Evolutionary conservation across 2,113 vertebrate species (phyloP).

Genomic region (Rynchops niger): DNA sequence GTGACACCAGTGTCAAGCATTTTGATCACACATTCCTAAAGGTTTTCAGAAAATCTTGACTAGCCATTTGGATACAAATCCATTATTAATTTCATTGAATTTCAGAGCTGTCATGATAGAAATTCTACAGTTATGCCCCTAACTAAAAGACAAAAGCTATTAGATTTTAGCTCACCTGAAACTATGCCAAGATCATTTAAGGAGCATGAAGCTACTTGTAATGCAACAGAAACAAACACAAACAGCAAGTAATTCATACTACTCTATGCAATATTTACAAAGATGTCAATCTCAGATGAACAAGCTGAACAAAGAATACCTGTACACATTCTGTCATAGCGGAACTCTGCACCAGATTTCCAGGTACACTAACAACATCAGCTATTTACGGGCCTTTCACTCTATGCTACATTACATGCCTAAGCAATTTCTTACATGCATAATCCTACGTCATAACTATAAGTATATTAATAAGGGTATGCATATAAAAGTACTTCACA

Average conservation of each 20-base stretch:
- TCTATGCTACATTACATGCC: not conserved
- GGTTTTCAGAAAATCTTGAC: not conserved
- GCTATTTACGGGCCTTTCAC: not conserved
- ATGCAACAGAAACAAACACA: not conserved
- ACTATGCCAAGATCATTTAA: not conserved
- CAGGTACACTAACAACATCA: not conserved
- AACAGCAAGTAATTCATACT: not conserved
- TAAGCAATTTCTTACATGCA: not conserved
- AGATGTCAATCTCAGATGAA: not conserved
- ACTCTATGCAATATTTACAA: conserved; percentile 13
- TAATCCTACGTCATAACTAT: not conserved
- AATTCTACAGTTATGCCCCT: not conserved
- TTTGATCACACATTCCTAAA: not conserved
- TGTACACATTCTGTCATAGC: not conserved
- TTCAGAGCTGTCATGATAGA: not conserved
- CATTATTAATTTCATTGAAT: not conserved
- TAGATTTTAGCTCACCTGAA: not conserved
- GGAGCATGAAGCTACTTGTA: not conserved
- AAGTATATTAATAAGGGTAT: not conserved
- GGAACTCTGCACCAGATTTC: not conserved
- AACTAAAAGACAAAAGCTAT: not conserved
- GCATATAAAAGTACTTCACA: not conserved
- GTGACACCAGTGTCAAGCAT: not conserved
- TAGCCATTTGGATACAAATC: not conserved
- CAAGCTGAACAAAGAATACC: not conserved